phyloP scores from a whole-genome alignment of 2,113 vertebrate genomes.

The Acanthisitta chloris region DNA sequence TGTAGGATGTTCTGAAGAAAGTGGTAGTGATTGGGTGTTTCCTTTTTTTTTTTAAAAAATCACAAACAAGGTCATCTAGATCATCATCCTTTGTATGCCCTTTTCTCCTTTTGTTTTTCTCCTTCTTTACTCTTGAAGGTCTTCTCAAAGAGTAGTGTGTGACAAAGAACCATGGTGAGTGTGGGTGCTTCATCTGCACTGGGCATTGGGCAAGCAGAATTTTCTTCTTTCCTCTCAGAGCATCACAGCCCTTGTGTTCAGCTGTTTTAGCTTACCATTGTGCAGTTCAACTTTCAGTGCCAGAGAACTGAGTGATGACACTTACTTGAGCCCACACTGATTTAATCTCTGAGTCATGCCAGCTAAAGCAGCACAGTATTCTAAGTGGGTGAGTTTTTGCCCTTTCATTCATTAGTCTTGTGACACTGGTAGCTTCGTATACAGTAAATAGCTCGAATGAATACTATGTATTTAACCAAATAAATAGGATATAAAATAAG shows the following conservation, averaged over 20 bases:
- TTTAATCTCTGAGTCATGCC: not conserved
- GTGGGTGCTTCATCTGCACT: not conserved
- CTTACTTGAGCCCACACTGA: not conserved
- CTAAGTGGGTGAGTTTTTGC: not conserved
- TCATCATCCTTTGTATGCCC: not conserved
- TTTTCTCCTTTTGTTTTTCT: not conserved
- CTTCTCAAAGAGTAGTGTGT: not conserved
- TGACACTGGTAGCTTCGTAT: not conserved
- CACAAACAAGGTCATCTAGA: not conserved
- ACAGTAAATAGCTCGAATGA: not conserved
- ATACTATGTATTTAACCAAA: accelerated
- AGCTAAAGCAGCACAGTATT: not conserved
- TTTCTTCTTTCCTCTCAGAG: not conserved
- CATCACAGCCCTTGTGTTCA: not conserved
- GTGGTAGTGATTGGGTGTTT: not conserved
- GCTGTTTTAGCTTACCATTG: not conserved
- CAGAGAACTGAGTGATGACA: not conserved
- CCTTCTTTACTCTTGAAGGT: not conserved
- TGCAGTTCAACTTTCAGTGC: not conserved
- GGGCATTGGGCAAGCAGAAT: not conserved
- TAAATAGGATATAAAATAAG: not conserved
- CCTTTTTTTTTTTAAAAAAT: too few species aligned
- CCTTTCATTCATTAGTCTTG: not conserved
- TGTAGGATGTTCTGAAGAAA: not conserved
- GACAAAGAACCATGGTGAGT: not conserved